Conservation (phyloP, 2,113 vertebrate genomes). For the Ammodytes marinus region DNA sequence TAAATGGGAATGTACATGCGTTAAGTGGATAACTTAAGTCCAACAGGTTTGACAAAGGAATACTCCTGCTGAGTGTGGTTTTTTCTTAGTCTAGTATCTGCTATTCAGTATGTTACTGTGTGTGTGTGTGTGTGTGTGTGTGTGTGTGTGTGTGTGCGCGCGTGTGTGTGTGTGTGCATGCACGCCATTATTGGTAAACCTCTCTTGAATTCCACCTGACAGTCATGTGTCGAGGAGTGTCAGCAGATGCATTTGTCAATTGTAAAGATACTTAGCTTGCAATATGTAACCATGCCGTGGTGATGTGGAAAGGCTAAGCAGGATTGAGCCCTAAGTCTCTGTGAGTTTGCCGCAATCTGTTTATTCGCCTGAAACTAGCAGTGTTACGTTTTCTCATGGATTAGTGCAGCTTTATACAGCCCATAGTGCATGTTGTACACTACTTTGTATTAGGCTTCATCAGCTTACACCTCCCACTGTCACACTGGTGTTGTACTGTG, state of each 20-base stretch:
- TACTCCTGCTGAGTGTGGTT: slow-evolving; percentile 11
- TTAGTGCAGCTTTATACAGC: slow-evolving; percentile 61
- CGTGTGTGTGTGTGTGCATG: background rate
- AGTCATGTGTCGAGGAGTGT: slow-evolving; percentile 46
- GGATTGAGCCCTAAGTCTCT: slow-evolving; percentile 47
- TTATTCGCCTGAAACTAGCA: slow-evolving; percentile 58
- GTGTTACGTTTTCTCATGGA: slow-evolving; percentile 58
- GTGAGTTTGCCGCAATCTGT: slow-evolving; percentile 47
- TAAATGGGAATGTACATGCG: slow-evolving; percentile 1
- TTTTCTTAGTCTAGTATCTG: slow-evolving; percentile 21
- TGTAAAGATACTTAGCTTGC: slow-evolving; percentile 49
- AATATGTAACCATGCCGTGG: slow-evolving; percentile 25
- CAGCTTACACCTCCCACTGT: slow-evolving; percentile 44
- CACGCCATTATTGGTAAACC: background rate
- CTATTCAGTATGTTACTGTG: background rate
- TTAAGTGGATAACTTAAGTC: slow-evolving; percentile 22
- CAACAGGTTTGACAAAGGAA: slow-evolving; percentile 1
- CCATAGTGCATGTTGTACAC: slow-evolving; percentile 45
- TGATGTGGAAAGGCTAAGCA: slow-evolving; percentile 56
- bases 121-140: background rate
- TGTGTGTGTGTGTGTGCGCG: background rate
- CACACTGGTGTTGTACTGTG: background rate
- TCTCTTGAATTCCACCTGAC: slow-evolving; percentile 24
- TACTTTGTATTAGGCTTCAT: slow-evolving; percentile 39
- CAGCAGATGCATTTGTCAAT: slow-evolving; percentile 23